Evolutionary conservation across 2,113 vertebrate genomes (phyloP).

Genomic region (Corythoichthys intestinalis): DNA sequence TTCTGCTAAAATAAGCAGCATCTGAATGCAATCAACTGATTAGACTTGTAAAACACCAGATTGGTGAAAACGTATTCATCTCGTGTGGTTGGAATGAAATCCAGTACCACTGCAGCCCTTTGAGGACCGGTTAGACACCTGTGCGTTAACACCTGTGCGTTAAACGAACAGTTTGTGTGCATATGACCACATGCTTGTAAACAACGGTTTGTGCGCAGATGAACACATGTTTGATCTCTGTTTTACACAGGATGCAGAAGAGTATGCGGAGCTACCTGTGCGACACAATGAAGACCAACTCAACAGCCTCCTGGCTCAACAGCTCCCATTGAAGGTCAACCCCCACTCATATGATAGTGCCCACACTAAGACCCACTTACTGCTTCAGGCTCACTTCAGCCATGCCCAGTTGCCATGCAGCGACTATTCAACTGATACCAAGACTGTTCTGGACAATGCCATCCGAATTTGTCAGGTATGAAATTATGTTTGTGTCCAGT

Average conservation of each 20-base stretch:
- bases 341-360: conserved; percentile 91
- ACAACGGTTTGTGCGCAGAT: not conserved
- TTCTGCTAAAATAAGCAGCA: too few species aligned
- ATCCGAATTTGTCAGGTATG: conserved; percentile 93
- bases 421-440: conserved; percentile 93
- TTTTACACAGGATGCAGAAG: conserved; percentile 83
- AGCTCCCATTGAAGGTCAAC: conserved; percentile 88
- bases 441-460: conserved; percentile 93
- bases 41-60: too few species aligned
- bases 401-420: conserved; percentile 85
- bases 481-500: not conserved
- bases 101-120: too few species aligned
- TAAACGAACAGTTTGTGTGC: too few species aligned
- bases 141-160: too few species aligned
- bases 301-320: conserved; percentile 89
- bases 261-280: conserved; percentile 93
- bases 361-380: conserved; percentile 94
- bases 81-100: too few species aligned
- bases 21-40: too few species aligned
- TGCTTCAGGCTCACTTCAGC: conserved; percentile 94
- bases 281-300: conserved; percentile 98
- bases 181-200: too few species aligned
- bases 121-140: too few species aligned
- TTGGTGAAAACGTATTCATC: too few species aligned
- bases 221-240: conserved; percentile 18